Evolutionary conservation across 2,888 invertebrate species (phyloP).

Genomic region (Argyra leucocephala): DNA sequence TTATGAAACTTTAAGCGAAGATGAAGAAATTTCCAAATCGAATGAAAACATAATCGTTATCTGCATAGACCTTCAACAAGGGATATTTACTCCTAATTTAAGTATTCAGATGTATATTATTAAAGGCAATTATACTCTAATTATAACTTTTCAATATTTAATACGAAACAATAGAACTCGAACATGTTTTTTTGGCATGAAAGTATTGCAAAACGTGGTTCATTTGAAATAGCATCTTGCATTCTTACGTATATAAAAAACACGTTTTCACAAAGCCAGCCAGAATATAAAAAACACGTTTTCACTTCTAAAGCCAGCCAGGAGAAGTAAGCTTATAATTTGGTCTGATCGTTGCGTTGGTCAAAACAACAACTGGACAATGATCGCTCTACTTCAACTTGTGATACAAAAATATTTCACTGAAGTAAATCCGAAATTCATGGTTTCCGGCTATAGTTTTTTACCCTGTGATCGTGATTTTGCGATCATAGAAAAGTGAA

Average conservation of each 20-base stretch:
- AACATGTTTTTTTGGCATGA: slow-evolving; percentile 20
- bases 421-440: no score
- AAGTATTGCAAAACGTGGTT: slow-evolving; percentile 16
- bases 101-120: slow-evolving; percentile 12
- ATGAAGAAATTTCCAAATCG: no score
- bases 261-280: not conserved
- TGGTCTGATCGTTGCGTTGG: no score
- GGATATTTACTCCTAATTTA: slow-evolving; percentile 16
- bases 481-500: no score
- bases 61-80: slow-evolving; percentile 16
- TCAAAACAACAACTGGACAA: no score
- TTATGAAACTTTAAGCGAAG: no score
- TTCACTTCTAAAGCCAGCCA: not conserved
- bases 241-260: slow-evolving; percentile 13
- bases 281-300: not conserved
- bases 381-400: no score
- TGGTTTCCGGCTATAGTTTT: no score
- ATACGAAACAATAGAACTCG: slow-evolving; percentile 8
- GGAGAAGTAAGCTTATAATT: no score
- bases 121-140: slow-evolving; percentile 16
- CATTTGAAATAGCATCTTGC: slow-evolving; percentile 17
- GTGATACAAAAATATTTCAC: no score
- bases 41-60: not conserved
- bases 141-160: slow-evolving; percentile 15
- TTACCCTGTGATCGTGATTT: no score